Conservation (phyloP, 2,888 invertebrate species). For the Blastobasis adustella region DNA sequence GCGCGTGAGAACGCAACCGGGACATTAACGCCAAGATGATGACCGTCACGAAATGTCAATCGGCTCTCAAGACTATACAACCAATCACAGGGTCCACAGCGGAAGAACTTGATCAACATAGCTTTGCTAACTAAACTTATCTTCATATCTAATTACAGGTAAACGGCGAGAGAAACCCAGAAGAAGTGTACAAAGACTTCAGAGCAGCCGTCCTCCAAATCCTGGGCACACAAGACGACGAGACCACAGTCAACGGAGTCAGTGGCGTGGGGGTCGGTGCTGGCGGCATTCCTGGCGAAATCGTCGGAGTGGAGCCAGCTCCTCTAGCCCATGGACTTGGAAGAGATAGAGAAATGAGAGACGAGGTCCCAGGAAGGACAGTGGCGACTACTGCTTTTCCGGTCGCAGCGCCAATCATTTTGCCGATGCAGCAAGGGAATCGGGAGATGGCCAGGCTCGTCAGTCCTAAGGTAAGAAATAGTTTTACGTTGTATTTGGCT, state of each 20-base stretch:
- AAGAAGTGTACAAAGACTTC: constrained; percentile 91
- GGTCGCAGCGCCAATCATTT: constrained; percentile 16
- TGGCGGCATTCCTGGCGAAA: constrained; percentile 78
- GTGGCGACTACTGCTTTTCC: constrained; percentile 18
- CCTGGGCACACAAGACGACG: constrained; percentile 80
- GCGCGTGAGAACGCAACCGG: too few species aligned
- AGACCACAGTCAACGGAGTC: constrained; percentile 76
- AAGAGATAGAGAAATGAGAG: constrained; percentile 10
- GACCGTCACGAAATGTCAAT: too few species aligned
- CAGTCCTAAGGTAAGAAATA: constrained; percentile 40
- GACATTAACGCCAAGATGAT: too few species aligned
- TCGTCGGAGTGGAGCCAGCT: constrained; percentile 72
- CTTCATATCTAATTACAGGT: constrained; percentile 69
- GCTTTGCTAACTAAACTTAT: too few species aligned
- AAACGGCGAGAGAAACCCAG: constrained; percentile 90
- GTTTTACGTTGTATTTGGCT: not conserved
- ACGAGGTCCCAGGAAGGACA: not conserved
- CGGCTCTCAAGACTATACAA: too few species aligned
- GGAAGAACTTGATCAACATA: too few species aligned
- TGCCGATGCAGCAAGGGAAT: constrained; percentile 22
- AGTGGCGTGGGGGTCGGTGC: constrained; percentile 75
- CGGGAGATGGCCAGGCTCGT: constrained; percentile 28
- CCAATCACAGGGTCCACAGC: too few species aligned
- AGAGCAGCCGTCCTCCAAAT: constrained; percentile 85
- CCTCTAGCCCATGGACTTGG: constrained; percentile 31